These are phyloP conservation scores for Hyla sarda DNA, from an alignment of 2,113 vertebrate genomes.

Conservation along the genomic window DNA sequence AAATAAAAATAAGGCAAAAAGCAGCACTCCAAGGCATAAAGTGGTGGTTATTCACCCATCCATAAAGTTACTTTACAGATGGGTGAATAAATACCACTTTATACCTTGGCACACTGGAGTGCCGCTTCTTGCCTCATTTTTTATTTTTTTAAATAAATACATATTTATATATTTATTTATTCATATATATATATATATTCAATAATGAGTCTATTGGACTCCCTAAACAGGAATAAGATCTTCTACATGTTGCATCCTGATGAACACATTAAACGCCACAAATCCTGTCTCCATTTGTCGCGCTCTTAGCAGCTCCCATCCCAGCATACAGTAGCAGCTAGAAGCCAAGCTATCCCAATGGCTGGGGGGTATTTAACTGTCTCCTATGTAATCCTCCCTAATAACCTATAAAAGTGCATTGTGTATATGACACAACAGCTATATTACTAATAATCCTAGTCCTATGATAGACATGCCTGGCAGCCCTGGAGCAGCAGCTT, in stretches of 20 bases:
- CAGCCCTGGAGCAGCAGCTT: not conserved
- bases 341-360: not conserved
- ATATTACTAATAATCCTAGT: not conserved
- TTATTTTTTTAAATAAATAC: no score
- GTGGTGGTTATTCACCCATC: no score
- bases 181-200: no score
- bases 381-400: slow-evolving; percentile 12
- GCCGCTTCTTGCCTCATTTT: no score
- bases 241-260: not conserved
- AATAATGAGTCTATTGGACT: no score
- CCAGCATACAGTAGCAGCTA: not conserved
- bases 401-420: slow-evolving; percentile 11
- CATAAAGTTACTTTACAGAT: no score
- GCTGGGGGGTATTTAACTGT: slow-evolving; percentile 21
- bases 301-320: not conserved
- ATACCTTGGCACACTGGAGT: no score
- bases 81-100: no score
- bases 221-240: not conserved
- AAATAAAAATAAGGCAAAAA: no score
- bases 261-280: not conserved
- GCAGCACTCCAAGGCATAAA: no score
- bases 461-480: slow-evolving; percentile 19
- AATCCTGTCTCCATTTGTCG: not conserved
- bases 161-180: no score
- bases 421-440: slow-evolving; percentile 35